A percentile compares a stretch with the other conserved stretches of the same genome.
phyloP scores from a whole-genome alignment of 2,888 invertebrate species.

The Pristionchus exspectatus region DNA sequence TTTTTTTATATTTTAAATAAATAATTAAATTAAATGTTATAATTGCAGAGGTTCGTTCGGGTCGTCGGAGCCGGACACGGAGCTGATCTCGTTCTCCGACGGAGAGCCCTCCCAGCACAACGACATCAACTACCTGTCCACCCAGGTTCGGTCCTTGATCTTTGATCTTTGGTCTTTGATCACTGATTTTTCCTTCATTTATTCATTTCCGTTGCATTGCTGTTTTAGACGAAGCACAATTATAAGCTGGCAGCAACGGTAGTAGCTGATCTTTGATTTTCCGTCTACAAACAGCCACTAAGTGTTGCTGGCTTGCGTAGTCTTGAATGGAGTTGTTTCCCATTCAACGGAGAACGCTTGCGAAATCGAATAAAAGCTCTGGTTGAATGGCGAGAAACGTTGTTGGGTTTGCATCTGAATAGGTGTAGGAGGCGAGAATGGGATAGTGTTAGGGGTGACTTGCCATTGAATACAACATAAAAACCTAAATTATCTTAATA shows the following conservation, averaged over 20 bases:
- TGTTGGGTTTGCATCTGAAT: neutral
- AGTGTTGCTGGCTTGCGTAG: conserved; percentile 4
- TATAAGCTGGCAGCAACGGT: too few relatives aligned
- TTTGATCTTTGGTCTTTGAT: neutral
- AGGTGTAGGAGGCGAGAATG: neutral
- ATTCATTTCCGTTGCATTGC: too few relatives aligned
- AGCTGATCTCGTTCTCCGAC: conserved; percentile 74
- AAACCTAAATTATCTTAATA: too few relatives aligned
- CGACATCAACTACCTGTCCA: conserved; percentile 60
- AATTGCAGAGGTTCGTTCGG: conserved; percentile 59
- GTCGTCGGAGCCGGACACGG: conserved; percentile 70
- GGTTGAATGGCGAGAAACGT: neutral
- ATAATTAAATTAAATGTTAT: too few relatives aligned
- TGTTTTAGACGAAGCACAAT: too few relatives aligned
- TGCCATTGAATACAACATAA: too few relatives aligned
- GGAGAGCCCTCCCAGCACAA: conserved; percentile 60
- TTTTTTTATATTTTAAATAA: too few relatives aligned
- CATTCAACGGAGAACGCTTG: neutral
- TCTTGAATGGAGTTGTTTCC: neutral
- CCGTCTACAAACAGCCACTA: neutral
- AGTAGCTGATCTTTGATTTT: neutral
- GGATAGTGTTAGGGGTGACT: neutral
- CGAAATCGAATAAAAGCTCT: neutral
- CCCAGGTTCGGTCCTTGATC: conserved; percentile 56
- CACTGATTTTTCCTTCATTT: too few relatives aligned